A percentile compares a stretch with the other conserved stretches of the same genome.
Conservation (phyloP, 2,113 vertebrate genomes). For the Coreoperca whiteheadi region DNA sequence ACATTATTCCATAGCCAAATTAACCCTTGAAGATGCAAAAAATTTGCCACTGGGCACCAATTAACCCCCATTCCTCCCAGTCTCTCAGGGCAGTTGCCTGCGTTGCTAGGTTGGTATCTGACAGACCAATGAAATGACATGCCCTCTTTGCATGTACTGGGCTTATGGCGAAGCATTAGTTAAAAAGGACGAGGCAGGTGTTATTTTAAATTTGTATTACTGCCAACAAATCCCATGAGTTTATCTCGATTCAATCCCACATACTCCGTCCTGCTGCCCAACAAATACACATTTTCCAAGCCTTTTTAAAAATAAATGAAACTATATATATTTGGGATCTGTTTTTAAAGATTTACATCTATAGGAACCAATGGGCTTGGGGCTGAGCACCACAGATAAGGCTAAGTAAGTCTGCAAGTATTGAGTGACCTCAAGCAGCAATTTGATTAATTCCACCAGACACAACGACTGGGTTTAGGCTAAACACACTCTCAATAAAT, state of each 20-base stretch:
- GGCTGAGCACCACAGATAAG: too few relatives aligned
- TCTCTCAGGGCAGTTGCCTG: background rate
- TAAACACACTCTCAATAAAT: background rate
- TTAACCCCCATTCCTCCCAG: background rate
- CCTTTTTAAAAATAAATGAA: background rate
- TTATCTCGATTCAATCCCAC: background rate
- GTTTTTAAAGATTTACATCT: background rate
- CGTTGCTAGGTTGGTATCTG: background rate
- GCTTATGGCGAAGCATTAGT: background rate
- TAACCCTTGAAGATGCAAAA: too few relatives aligned
- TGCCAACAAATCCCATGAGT: background rate
- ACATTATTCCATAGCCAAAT: background rate
- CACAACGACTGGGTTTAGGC: too few relatives aligned
- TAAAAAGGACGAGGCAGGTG: background rate
- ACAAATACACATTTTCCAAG: background rate
- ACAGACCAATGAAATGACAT: background rate
- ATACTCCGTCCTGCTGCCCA: background rate
- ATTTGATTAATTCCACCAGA: too few relatives aligned
- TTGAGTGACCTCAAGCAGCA: too few relatives aligned
- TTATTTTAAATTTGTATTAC: background rate
- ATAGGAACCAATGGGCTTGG: too few relatives aligned
- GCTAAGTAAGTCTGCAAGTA: too few relatives aligned
- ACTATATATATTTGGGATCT: background rate
- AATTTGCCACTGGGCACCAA: background rate
- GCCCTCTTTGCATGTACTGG: background rate